phyloP scores from a whole-genome alignment of 2,888 invertebrate genomes.

The Thyatira batis region DNA sequence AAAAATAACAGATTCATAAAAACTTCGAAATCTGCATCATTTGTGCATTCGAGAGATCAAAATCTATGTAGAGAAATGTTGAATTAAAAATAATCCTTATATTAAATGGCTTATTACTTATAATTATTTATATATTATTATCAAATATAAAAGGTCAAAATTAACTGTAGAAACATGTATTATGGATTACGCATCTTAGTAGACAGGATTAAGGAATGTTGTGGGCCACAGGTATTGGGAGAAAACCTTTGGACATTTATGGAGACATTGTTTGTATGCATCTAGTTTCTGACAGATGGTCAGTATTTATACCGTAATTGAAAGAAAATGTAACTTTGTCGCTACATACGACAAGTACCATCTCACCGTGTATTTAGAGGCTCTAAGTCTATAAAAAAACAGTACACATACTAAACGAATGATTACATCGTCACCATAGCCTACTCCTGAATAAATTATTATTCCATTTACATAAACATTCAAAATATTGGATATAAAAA shows the following conservation, averaged over 20 bases:
- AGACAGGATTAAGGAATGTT: neutral
- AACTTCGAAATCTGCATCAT: neutral
- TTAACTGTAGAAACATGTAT: neutral
- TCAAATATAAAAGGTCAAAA: neutral
- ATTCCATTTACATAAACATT: conserved; percentile 56
- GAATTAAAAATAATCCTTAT: neutral
- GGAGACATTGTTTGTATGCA: neutral
- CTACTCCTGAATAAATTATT: conserved; percentile 45
- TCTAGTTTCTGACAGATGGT: neutral
- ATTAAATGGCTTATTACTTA: neutral
- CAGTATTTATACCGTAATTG: neutral
- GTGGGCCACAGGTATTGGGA: neutral
- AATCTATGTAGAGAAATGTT: neutral
- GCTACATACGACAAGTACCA: neutral
- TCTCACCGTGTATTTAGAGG: conserved; percentile 4
- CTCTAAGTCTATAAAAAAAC: conserved; percentile 22
- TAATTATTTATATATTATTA: neutral
- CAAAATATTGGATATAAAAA: conserved; percentile 78
- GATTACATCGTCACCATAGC: conserved; percentile 38
- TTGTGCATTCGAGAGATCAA: neutral
- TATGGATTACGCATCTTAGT: neutral
- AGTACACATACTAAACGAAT: conserved; percentile 18
- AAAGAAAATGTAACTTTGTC: neutral
- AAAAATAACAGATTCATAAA: neutral
- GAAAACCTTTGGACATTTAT: neutral